These are phyloP conservation scores for Paraescarpia echinospica DNA, from an alignment of 1,140 invertebrate species.

Conservation along the genomic window DNA sequence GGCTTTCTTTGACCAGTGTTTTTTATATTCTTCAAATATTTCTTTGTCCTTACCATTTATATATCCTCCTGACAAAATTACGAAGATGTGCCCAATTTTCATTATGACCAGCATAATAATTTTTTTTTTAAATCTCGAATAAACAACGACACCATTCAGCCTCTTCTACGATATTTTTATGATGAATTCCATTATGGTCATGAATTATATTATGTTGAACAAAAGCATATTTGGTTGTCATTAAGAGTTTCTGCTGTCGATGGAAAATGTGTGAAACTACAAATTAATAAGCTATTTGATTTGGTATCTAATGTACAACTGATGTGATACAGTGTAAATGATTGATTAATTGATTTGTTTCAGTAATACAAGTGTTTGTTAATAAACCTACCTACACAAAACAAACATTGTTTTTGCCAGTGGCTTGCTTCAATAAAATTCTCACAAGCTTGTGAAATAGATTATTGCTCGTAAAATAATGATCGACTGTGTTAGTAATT, in stretches of 20 bases:
- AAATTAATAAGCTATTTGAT: not conserved
- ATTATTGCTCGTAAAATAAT: not conserved
- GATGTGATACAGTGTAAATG: not conserved
- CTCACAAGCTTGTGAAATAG: not conserved
- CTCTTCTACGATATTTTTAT: not conserved
- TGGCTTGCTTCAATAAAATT: not conserved
- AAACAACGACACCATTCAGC: not conserved
- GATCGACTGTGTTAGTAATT: not conserved
- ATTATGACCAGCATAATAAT: too few species aligned
- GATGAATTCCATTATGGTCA: not conserved
- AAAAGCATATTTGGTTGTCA: not conserved
- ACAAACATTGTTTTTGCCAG: not conserved
- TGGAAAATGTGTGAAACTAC: not conserved
- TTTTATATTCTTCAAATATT: too few species aligned
- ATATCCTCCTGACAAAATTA: too few species aligned
- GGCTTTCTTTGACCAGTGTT: too few species aligned
- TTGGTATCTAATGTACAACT: not conserved
- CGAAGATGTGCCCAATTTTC: too few species aligned
- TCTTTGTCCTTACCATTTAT: too few species aligned
- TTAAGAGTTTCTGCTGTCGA: not conserved
- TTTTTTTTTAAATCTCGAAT: not conserved
- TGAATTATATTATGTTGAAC: not conserved
- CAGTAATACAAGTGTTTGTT: not conserved
- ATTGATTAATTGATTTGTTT: not conserved
- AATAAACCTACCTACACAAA: not conserved